These are phyloP conservation scores for Penaeus vannamei DNA, from an alignment of 1,140 invertebrate species.

Conservation along the genomic window DNA sequence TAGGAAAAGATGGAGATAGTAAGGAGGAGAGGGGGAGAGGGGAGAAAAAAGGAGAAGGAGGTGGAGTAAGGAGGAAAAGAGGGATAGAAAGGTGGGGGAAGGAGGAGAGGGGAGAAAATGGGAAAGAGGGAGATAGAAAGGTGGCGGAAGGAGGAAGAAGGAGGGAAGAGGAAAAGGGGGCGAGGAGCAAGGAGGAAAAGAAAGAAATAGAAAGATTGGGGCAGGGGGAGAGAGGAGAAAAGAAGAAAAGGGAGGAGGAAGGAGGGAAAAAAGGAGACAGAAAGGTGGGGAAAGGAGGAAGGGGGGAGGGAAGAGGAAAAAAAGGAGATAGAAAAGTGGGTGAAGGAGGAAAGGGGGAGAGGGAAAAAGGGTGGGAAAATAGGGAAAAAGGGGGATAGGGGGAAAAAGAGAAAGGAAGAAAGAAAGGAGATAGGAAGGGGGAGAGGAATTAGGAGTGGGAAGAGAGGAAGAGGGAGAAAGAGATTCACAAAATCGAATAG, in stretches of 20 bases:
- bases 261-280: background rate
- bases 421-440: background rate
- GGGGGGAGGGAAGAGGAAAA: background rate
- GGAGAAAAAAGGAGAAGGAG: background rate
- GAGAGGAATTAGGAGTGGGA: background rate
- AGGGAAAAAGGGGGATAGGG: background rate
- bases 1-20: background rate
- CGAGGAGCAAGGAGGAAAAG: too few relatives aligned
- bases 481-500: too few relatives aligned
- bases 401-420: background rate
- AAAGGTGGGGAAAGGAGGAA: background rate
- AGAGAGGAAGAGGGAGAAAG: background rate
- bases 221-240: too few relatives aligned
- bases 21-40: background rate
- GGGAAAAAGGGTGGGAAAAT: background rate
- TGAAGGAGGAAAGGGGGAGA: background rate
- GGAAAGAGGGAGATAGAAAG: background rate
- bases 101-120: background rate
- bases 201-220: background rate
- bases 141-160: background rate
- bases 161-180: background rate
- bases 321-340: background rate
- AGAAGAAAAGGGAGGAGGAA: too few relatives aligned
- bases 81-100: too few relatives aligned
- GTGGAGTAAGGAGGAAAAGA: background rate